Percentiles rank a stretch among this genome's conserved stretches.
Evolutionary conservation across 2,888 invertebrate genomes (phyloP).

Genomic region (Ceramica pisi): DNA sequence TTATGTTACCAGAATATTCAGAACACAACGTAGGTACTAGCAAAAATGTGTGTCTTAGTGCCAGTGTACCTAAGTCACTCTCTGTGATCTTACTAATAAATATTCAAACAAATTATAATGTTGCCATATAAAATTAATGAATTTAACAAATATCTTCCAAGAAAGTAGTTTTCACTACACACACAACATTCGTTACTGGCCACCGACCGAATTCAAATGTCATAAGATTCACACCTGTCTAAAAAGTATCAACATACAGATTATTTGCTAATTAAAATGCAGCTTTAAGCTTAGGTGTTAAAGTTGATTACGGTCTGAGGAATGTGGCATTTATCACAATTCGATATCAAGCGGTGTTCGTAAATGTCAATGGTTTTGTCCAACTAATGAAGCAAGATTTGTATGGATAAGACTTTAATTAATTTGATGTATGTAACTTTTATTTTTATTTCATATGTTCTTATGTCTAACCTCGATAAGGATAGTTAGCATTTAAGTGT

Average conservation of each 20-base stretch:
- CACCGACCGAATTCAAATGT: conserved; percentile 80
- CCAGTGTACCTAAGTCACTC: background rate
- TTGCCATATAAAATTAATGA: conserved; percentile 65
- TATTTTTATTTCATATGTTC: background rate
- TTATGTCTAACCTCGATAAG: too few relatives aligned
- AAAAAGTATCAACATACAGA: conserved; percentile 61
- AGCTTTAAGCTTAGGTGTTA: accelerated
- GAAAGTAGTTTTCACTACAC: conserved; percentile 61
- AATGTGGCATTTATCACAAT: conserved; percentile 63
- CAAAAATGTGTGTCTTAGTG: background rate
- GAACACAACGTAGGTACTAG: background rate
- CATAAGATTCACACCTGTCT: conserved; percentile 84
- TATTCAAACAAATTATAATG: conserved; percentile 41
- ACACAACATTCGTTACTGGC: conserved; percentile 57
- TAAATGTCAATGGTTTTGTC: conserved; percentile 89
- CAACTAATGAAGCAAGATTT: conserved; percentile 82
- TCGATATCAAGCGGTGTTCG: conserved; percentile 67
- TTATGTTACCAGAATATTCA: too few relatives aligned
- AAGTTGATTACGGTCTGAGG: conserved; percentile 21
- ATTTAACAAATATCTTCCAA: conserved; percentile 62
- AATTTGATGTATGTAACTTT: background rate
- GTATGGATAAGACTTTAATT: conserved; percentile 65
- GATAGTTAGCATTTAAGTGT: too few relatives aligned
- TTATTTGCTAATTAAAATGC: conserved; percentile 42
- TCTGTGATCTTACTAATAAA: conserved; percentile 31